Base-by-base conservation (phyloP, 2,113 vertebrate genomes). In the Leucoraja erinaceus region DNA sequence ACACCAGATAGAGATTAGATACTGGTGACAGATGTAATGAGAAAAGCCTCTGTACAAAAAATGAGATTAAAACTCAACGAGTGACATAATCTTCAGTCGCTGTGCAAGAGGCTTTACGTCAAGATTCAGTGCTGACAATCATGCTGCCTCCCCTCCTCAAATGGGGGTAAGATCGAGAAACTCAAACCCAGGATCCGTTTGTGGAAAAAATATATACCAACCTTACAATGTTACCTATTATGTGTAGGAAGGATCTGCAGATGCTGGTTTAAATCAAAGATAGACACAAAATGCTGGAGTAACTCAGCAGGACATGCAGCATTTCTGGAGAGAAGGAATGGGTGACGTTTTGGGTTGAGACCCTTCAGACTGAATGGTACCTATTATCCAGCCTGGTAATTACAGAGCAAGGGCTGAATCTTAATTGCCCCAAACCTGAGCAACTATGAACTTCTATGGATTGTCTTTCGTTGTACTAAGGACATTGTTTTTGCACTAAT, bases 1-100 rank as follows among this genome's bases (percentile, higher is more conserved):
- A 25, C 59, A 63, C n/a, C 56, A 88, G 28, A 88, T 66, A 56
- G 84, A 88, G n/a, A 88, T 88, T 88, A 88, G 56, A 88, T 63
- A 31, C 84, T 31, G 59, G 61, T 88, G 84, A 88, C 84, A 61
- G 54, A 63, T 88, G 66, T 88, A 16, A 88, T 88, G 9, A 88
- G n/a, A 63, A 59, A 16, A 88, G n/a, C 56, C 59, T 63, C 84
- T 63, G n/a, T 88, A 88, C 5, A n/a, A 63, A 31, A 66, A 66
- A 88, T 14, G 59, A n/a, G 5, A 88, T 66, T 31, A 88, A 88
- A 61, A 63, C 84, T 88, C 84, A 63, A 31, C 84, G 31, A 88
- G 59, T 88, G 59, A 88, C 83, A n/a, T 88, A 22, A 88, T 63
- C 83, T 63, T 63, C 25, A 88, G 3, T 56, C 56, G 14, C 12